Evolutionary conservation across 2,888 invertebrate genomes (phyloP).

Genomic region (Ecdyonurus torrentis): DNA sequence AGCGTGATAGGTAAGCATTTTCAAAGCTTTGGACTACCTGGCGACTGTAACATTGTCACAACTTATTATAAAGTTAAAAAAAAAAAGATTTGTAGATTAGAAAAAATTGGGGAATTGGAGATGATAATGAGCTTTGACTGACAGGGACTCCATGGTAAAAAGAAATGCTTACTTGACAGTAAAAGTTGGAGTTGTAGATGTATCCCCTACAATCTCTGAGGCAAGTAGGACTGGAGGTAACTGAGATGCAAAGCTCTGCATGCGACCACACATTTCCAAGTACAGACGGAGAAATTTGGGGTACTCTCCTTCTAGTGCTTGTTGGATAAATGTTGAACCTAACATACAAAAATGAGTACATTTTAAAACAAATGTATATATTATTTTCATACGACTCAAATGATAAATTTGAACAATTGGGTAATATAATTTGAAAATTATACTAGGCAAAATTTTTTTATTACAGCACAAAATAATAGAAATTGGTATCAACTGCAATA

Average conservation of each 20-base stretch:
- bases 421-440: too few relatives aligned
- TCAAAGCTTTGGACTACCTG: conserved; percentile 53
- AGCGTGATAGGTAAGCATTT: conserved; percentile 68
- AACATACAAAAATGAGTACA: not conserved
- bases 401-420: too few relatives aligned
- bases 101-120: not conserved
- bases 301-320: conserved; percentile 74
- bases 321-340: conserved; percentile 43
- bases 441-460: too few relatives aligned
- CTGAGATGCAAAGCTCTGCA: conserved; percentile 29
- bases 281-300: conserved; percentile 70
- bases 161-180: not conserved
- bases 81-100: conserved; percentile 7
- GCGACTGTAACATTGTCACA: too few relatives aligned
- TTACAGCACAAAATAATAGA: too few relatives aligned
- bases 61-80: conserved; percentile 5
- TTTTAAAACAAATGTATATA: too few relatives aligned
- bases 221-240: not conserved
- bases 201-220: not conserved
- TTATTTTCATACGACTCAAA: too few relatives aligned
- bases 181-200: conserved; percentile 1
- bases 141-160: not conserved
- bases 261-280: conserved; percentile 52
- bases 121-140: too few relatives aligned
- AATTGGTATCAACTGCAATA: too few relatives aligned